Base-by-base conservation (phyloP, 2,797 vertebrate species). In the Selene dorsalis region DNA sequence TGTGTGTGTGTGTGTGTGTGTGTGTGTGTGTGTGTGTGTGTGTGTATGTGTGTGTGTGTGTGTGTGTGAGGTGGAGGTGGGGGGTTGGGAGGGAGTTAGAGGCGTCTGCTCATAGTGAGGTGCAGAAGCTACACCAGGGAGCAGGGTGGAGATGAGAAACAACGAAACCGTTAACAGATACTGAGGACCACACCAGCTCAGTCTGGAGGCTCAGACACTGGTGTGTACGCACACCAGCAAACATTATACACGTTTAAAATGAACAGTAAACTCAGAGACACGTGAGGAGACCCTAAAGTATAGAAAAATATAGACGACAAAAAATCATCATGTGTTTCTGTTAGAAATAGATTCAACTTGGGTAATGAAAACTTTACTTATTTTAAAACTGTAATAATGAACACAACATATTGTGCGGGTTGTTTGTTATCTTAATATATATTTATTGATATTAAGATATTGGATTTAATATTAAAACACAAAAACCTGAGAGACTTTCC, bases 121-220 rank as follows among this genome's bases (percentile, higher is more conserved):
- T 92, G 91, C 83, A 90, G 86, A 89, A 81, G 79, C 84, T 85
- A 84, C 90, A 92, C 84, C 87, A 88, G 91, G 88, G 91, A 92
- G 89, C 84, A 87, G 94, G 94, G 94, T 92, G 94, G 94, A 94
- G 94, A 94, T 93, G 92, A 86, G 74, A 91, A 92, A 90, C 88
- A 91, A 86, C 71, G 55, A 92, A 95, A 94, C 94, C 93, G 95
- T 95, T 95, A 94, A 94, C 94, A 95, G 94, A 94, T 94, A 95
- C 93, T 84, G 91, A 87, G 87, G 87, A 89, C 90, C 92, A 93
- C 85, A 88, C 87, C 86, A 91, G 88, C 56, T 62, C 47, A 80
- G 73, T 77, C 5, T 82, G 84, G 88, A 87, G 82, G 58, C 67
- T 76, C 28, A 6, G 28, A 75, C 57, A 12, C 69, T 69, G 68